A percentile compares a stretch with the other conserved stretches of the same genome.
Evolutionary conservation across 2,113 vertebrate species (phyloP).

Genomic region (Spilogale gracilis): DNA sequence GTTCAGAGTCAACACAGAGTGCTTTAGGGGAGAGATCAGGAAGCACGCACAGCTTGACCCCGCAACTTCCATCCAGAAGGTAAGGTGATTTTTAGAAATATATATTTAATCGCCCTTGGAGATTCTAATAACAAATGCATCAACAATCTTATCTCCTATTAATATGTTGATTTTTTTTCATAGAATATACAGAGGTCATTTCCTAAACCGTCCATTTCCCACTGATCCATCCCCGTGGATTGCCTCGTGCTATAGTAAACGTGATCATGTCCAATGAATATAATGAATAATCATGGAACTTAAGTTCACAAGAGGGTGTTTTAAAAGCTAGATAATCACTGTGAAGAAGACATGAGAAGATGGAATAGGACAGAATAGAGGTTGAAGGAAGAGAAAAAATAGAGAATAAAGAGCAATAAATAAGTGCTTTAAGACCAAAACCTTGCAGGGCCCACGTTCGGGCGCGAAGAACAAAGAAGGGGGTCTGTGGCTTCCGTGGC

Average conservation of each 20-base stretch:
- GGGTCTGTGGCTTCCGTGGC: not conserved
- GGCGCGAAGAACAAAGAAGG: not conserved
- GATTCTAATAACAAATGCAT: not conserved
- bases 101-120: not conserved
- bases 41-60: not conserved
- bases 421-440: not conserved
- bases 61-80: not conserved
- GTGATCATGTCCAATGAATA: constrained; percentile 59
- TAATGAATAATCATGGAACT: constrained; percentile 64
- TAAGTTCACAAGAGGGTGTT: constrained; percentile 42
- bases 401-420: not conserved
- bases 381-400: not conserved
- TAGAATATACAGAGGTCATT: constrained; percentile 58
- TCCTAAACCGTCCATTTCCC: constrained; percentile 54
- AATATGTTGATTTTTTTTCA: constrained; percentile 13
- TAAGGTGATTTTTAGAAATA: not conserved
- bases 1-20: not conserved
- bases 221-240: constrained; percentile 60
- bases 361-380: not conserved
- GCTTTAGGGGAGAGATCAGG: not conserved
- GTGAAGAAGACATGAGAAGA: constrained; percentile 1
- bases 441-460: rapidly evolving
- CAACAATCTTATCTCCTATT: constrained; percentile 32
- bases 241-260: constrained; percentile 48
- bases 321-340: constrained; percentile 54